phyloP scores from a whole-genome alignment of 2,113 vertebrate genomes.

The Urocolius indicus region DNA sequence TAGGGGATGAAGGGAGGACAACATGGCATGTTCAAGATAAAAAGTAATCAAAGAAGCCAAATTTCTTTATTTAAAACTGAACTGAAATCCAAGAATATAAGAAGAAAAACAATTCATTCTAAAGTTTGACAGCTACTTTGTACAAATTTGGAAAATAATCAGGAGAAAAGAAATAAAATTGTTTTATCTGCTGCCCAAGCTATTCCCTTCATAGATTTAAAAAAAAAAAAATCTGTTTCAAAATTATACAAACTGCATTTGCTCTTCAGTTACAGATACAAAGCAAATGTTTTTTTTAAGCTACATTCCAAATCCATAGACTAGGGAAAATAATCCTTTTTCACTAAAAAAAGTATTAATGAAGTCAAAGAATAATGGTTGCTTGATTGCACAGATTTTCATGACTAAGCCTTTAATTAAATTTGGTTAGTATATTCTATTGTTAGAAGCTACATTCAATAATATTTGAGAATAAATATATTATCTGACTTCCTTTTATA shows the following conservation, averaged over 20 bases:
- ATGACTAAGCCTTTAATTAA: neutral
- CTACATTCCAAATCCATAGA: neutral
- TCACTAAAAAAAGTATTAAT: neutral
- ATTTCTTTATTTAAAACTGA: conserved; percentile 32
- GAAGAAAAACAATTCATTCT: neutral
- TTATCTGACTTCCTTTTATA: neutral
- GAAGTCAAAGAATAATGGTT: neutral
- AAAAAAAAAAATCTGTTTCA: neutral
- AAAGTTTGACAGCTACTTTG: neutral
- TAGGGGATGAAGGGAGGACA: neutral
- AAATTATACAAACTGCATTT: neutral
- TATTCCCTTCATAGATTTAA: neutral
- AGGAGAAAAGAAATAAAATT: neutral
- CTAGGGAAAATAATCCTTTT: neutral
- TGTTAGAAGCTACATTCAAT: neutral
- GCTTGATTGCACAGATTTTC: neutral
- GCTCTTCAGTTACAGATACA: neutral
- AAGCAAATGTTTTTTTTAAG: neutral
- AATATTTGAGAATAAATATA: neutral
- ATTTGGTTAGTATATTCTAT: neutral
- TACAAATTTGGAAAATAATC: conserved; percentile 38
- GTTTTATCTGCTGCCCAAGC: neutral
- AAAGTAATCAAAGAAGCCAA: conserved; percentile 22
- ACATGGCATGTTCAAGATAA: conserved; percentile 23
- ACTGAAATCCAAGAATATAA: neutral